phyloP scores from a whole-genome alignment of 2,113 vertebrate genomes.

The Damaliscus lunatus region DNA sequence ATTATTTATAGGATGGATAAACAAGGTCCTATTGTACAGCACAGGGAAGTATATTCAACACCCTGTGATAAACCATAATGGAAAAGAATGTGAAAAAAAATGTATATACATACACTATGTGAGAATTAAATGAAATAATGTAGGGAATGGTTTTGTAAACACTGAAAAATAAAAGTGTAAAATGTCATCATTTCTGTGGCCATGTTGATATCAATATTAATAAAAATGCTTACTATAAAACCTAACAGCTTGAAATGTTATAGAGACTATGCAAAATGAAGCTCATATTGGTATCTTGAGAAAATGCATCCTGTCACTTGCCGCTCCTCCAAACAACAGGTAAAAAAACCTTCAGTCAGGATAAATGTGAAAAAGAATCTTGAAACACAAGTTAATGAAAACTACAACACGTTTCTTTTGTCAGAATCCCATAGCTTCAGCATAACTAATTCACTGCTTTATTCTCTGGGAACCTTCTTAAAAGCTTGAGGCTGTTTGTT shows the following conservation, averaged over 20 bases:
- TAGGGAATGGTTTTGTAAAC: not conserved
- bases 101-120: not conserved
- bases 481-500: slow-evolving; percentile 59
- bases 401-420: slow-evolving; percentile 39
- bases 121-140: not conserved
- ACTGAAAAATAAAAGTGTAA: not conserved
- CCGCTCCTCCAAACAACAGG: slow-evolving; percentile 35
- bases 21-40: not conserved
- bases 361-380: slow-evolving; percentile 26
- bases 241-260: not conserved
- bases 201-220: not conserved
- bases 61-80: not conserved
- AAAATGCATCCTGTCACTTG: not conserved
- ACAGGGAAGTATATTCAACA: not conserved
- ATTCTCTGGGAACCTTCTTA: slow-evolving; percentile 45
- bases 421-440: slow-evolving; percentile 45
- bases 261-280: not conserved
- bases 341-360: not conserved
- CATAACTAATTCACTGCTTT: slow-evolving; percentile 53
- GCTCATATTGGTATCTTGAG: not conserved
- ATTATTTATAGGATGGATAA: not conserved
- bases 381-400: slow-evolving; percentile 60
- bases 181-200: not conserved
- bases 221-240: not conserved
- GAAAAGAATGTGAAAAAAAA: not conserved